Conservation (phyloP, 2,113 vertebrate genomes). For the Delphinapterus leucas region DNA sequence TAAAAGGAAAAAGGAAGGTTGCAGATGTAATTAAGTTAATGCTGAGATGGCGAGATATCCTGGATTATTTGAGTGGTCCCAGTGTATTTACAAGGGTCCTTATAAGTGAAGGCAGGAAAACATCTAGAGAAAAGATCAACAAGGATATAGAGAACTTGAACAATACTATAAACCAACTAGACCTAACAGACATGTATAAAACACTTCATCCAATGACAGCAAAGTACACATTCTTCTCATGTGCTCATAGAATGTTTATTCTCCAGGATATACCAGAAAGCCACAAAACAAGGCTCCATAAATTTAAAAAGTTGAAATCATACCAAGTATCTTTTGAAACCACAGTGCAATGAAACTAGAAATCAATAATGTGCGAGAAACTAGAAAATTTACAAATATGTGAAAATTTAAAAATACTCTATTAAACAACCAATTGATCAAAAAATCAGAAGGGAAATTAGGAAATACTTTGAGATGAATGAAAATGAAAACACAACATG, state of each 20-base stretch:
- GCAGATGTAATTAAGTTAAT: conserved; percentile 12
- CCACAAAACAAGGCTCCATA: conserved; percentile 2
- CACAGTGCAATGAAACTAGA: conserved; percentile 19
- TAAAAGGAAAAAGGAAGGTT: background rate
- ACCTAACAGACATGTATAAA: background rate
- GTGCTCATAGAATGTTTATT: background rate
- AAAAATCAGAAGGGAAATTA: background rate
- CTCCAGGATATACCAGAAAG: background rate
- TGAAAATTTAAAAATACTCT: background rate
- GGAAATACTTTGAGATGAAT: conserved; percentile 30
- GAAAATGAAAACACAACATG: conserved; percentile 2
- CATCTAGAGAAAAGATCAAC: background rate
- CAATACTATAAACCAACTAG: background rate
- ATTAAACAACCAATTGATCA: background rate
- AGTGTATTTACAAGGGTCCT: background rate
- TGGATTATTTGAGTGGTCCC: background rate
- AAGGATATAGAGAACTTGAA: background rate
- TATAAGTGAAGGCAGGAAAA: background rate
- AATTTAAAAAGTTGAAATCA: conserved; percentile 17
- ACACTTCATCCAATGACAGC: background rate
- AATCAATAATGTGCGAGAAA: conserved; percentile 15
- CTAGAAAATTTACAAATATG: background rate
- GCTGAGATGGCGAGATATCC: background rate
- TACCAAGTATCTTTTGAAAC: background rate
- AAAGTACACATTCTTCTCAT: background rate